A percentile compares a stretch with the other conserved stretches of the same genome.
Conservation (phyloP, 2,888 invertebrate species). For the Dyspetes luteomarginatus region DNA sequence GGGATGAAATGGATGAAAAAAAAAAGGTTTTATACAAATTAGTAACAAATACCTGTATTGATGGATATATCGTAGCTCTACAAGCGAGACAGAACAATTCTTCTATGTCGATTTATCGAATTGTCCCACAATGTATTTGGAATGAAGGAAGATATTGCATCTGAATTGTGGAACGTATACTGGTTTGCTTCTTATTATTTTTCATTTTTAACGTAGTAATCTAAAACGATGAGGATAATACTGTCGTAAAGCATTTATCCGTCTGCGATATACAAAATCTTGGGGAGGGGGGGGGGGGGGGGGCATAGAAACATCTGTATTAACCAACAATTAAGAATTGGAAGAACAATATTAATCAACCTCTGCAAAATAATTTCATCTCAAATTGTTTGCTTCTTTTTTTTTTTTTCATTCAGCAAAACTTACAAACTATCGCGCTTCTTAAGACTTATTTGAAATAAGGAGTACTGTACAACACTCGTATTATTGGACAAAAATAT, state of each 20-base stretch:
- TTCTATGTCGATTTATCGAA: constrained; percentile 54
- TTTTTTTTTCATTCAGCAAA: constrained; percentile 20
- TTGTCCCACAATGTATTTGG: constrained; percentile 60
- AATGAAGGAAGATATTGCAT: constrained; percentile 67
- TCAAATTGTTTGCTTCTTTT: background rate
- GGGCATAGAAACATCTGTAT: constrained; percentile 50
- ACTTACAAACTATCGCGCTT: constrained; percentile 35
- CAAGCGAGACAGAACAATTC: constrained; percentile 69
- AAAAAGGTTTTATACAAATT: constrained; percentile 21
- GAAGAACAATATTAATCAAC: constrained; percentile 50
- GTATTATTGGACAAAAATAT: constrained; percentile 7
- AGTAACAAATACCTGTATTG: constrained; percentile 71
- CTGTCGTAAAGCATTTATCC: constrained; percentile 58
- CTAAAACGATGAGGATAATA: constrained; percentile 58
- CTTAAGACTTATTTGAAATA: constrained; percentile 49
- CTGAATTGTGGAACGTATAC: constrained; percentile 62
- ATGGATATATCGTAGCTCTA: constrained; percentile 67
- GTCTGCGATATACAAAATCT: constrained; percentile 46
- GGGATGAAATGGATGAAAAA: background rate
- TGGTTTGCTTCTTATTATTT: constrained; percentile 1
- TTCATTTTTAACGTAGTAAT: constrained; percentile 15
- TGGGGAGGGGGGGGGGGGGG: background rate
- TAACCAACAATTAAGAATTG: constrained; percentile 47
- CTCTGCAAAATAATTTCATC: constrained; percentile 43
- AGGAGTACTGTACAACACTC: constrained; percentile 60